A percentile compares a stretch with the other conserved stretches of the same genome.
phyloP scores from a whole-genome alignment of 2,888 invertebrate species.

The Holacanthella duospinosa region DNA sequence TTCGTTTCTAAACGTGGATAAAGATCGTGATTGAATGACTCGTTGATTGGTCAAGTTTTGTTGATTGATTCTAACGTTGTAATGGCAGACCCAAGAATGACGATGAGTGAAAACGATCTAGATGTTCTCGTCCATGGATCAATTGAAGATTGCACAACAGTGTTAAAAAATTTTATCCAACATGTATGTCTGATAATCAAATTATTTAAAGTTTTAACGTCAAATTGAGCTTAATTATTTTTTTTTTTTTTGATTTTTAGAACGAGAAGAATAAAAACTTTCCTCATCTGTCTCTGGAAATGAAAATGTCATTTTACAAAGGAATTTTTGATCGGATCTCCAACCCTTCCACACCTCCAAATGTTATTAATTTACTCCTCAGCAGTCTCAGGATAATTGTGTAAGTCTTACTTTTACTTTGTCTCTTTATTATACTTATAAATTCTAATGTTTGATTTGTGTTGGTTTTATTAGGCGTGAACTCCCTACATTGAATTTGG shows the following conservation, averaged over 20 bases:
- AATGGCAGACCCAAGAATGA: no score
- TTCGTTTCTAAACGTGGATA: no score
- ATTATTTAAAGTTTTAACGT: not conserved
- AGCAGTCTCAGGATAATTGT: slow-evolving; percentile 56
- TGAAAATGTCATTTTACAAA: slow-evolving; percentile 52
- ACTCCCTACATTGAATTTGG: slow-evolving; percentile 56
- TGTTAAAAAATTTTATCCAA: not conserved
- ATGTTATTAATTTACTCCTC: slow-evolving; percentile 49
- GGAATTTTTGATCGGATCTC: slow-evolving; percentile 51
- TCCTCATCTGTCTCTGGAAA: slow-evolving; percentile 50
- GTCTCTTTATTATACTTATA: not conserved
- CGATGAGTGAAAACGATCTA: no score
- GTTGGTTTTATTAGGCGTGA: slow-evolving; percentile 58
- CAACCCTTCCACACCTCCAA: slow-evolving; percentile 43
- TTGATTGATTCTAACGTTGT: no score
- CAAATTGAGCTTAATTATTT: not conserved
- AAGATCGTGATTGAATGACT: no score
- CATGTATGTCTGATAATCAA: not conserved
- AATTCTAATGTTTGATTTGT: not conserved
- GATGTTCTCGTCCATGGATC: not conserved
- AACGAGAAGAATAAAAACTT: slow-evolving; percentile 51
- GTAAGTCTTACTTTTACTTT: slow-evolving; percentile 41
- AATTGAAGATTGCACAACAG: not conserved
- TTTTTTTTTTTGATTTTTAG: slow-evolving; percentile 40
- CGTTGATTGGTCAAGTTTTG: no score